phyloP scores from a whole-genome alignment of 2,113 vertebrate genomes.

The Zosterops borbonicus region DNA sequence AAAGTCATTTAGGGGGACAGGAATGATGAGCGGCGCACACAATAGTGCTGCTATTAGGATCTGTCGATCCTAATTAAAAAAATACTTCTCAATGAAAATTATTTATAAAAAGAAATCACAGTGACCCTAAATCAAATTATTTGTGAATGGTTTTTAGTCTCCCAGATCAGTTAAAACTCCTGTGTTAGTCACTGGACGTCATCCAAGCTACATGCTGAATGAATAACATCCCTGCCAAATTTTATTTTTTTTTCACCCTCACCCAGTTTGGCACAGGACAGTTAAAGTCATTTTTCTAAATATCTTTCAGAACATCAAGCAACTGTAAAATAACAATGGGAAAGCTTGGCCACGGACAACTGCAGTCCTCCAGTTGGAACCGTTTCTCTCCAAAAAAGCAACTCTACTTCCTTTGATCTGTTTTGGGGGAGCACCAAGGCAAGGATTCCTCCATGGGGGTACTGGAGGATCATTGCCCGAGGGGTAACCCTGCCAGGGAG shows the following conservation, averaged over 20 bases:
- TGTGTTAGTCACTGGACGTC: conserved; percentile 39
- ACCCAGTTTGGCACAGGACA: conserved; percentile 50
- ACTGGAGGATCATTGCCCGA: background rate
- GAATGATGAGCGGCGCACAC: background rate
- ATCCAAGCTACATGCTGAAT: conserved; percentile 61
- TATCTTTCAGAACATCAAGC: conserved; percentile 64
- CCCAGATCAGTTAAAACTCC: conserved; percentile 42
- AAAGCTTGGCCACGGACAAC: background rate
- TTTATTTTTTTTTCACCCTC: conserved; percentile 38
- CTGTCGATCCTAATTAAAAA: conserved; percentile 55
- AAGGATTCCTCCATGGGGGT: fast-evolving
- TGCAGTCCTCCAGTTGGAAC: conserved; percentile 42
- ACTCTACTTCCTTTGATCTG: background rate
- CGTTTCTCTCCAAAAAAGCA: background rate
- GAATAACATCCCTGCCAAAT: conserved; percentile 54
- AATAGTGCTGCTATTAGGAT: conserved; percentile 41
- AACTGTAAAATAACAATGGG: conserved; percentile 58
- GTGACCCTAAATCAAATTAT: conserved; percentile 62
- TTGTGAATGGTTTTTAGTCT: conserved; percentile 65
- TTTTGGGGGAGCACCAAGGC: background rate
- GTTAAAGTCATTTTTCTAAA: conserved; percentile 51
- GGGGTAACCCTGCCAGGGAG: background rate
- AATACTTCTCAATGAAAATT: conserved; percentile 59
- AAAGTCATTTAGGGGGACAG: background rate
- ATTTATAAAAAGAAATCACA: conserved; percentile 57